Evolutionary conservation across 2,113 vertebrate species (phyloP).

Genomic region (Hydrochoerus hydrochaeris): DNA sequence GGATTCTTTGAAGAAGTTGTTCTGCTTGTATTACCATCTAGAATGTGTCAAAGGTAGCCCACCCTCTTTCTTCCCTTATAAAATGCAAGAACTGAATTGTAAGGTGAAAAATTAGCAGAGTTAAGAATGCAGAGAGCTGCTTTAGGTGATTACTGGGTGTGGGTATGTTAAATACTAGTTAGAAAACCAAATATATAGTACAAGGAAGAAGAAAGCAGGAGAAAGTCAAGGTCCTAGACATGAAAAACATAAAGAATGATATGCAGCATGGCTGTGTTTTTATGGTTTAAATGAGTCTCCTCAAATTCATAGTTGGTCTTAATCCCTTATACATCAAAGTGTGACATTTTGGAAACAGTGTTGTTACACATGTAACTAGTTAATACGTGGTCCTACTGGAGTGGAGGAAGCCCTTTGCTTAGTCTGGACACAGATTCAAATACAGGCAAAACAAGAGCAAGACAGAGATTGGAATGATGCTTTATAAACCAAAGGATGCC

Average conservation of each 20-base stretch:
- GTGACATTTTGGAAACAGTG: background rate
- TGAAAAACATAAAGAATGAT: background rate
- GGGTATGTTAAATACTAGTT: background rate
- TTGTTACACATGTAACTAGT: background rate
- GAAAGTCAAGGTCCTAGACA: background rate
- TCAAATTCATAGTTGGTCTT: background rate
- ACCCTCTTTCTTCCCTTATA: background rate
- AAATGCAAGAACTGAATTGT: background rate
- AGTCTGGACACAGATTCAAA: background rate
- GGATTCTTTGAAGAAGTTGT: background rate
- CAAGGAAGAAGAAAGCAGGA: background rate
- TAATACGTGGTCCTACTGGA: background rate
- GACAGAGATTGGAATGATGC: background rate
- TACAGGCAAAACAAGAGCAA: background rate
- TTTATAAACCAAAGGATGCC: background rate
- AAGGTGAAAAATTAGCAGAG: background rate
- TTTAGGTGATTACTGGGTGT: background rate
- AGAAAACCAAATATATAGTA: background rate
- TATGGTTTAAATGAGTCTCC: background rate
- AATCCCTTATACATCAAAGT: background rate
- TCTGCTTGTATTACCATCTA: background rate
- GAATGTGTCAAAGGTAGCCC: background rate
- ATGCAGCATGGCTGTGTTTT: background rate
- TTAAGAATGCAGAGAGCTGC: background rate
- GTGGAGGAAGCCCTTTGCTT: no score